A percentile compares a stretch with the other conserved stretches of the same genome.
These are phyloP conservation scores for Carassius gibelio DNA, from an alignment of 2,113 vertebrate species.

Conservation along the genomic window DNA sequence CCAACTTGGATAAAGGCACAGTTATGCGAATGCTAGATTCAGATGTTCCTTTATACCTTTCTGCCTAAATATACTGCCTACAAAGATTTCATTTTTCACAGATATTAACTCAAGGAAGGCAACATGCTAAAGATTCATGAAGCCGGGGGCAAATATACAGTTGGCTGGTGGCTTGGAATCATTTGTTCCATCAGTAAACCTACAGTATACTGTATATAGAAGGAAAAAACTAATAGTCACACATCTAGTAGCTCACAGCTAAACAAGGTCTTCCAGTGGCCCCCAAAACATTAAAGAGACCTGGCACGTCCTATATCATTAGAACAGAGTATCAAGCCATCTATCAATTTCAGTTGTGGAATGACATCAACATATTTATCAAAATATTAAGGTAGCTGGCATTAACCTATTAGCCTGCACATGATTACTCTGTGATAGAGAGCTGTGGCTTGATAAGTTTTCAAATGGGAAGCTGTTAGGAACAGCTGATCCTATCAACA, in stretches of 20 bases:
- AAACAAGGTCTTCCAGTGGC: neutral
- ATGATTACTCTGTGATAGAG: conserved; percentile 48
- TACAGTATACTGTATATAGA: neutral
- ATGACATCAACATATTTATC: conserved; percentile 43
- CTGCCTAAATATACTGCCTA: neutral
- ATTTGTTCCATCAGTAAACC: conserved; percentile 1
- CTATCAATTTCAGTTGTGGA: conserved; percentile 41
- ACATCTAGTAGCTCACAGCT: neutral
- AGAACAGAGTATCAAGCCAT: conserved; percentile 29
- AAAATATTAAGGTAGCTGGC: conserved; percentile 49
- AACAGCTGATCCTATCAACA: conserved; percentile 65
- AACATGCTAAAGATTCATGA: conserved; percentile 14
- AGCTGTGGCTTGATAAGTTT: conserved; percentile 56
- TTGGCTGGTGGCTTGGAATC: neutral
- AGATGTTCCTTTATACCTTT: neutral
- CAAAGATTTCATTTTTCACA: neutral
- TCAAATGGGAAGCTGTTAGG: conserved; percentile 54
- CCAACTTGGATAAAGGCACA: conserved; percentile 16
- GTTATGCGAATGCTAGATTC: neutral
- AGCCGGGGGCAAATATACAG: neutral
- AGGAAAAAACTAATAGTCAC: neutral
- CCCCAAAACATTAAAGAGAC: neutral
- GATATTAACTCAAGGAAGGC: neutral
- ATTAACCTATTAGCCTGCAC: conserved; percentile 58
- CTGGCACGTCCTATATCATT: neutral